These are phyloP conservation scores for Drosophila maculinotata DNA, from an alignment of 2,888 invertebrate genomes.

Conservation along the genomic window DNA sequence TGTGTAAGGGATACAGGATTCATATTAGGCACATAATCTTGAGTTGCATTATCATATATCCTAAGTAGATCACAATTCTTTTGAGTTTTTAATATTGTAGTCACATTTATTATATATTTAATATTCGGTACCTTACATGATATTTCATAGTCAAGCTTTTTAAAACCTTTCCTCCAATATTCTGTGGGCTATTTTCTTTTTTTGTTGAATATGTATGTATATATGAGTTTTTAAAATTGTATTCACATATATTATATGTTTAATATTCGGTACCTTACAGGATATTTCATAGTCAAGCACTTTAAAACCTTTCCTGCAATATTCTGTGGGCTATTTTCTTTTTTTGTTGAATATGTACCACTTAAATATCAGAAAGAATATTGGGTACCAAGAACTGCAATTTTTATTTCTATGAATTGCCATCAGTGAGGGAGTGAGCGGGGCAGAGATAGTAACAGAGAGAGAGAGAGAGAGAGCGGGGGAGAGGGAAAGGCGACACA, in stretches of 20 bases:
- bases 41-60: no score
- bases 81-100: no score
- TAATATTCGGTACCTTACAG: neutral
- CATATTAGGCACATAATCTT: no score
- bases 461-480: neutral
- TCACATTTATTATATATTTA: no score
- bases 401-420: conserved; percentile 38
- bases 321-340: no score
- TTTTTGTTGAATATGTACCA: neutral
- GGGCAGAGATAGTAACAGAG: neutral
- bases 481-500: neutral
- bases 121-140: neutral
- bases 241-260: no score
- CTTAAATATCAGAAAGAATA: neutral
- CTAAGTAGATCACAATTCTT: no score
- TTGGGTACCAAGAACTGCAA: conserved; percentile 22
- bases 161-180: neutral
- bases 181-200: no score
- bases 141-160: neutral
- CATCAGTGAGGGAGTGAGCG: conserved; percentile 8
- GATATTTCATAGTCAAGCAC: neutral
- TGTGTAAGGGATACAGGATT: neutral
- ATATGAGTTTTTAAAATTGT: no score
- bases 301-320: neutral
- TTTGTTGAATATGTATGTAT: neutral